Conservation (phyloP, 2,113 vertebrate species). For the Geococcyx californianus region DNA sequence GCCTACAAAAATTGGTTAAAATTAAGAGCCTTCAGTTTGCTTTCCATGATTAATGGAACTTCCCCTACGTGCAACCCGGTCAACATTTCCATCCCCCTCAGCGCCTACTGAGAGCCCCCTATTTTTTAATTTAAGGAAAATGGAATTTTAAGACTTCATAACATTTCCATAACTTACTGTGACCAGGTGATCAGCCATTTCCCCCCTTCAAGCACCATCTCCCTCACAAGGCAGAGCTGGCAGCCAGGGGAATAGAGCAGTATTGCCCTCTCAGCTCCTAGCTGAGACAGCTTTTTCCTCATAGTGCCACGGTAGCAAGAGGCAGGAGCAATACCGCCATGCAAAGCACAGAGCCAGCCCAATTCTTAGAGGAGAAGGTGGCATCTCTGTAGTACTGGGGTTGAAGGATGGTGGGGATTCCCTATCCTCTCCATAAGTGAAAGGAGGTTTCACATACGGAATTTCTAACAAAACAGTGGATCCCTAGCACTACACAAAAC, state of each 20-base stretch:
- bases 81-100: slow-evolving; percentile 59
- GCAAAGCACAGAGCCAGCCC: neutral
- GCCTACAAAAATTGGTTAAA: slow-evolving; percentile 51
- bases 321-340: neutral
- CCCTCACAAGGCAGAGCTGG: neutral
- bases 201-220: neutral
- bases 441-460: neutral
- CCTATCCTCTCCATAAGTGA: neutral
- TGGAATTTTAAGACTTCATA: slow-evolving; percentile 28
- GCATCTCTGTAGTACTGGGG: neutral
- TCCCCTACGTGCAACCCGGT: slow-evolving; percentile 20
- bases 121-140: slow-evolving; percentile 5
- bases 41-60: slow-evolving; percentile 69
- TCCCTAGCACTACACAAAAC: neutral
- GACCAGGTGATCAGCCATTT: slow-evolving; percentile 2
- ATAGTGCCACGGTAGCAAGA: fast-evolving
- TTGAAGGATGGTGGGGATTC: neutral
- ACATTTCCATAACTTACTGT: slow-evolving; percentile 1
- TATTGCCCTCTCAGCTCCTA: neutral
- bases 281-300: neutral
- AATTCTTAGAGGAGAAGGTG: neutral
- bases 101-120: neutral
- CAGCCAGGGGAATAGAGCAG: neutral
- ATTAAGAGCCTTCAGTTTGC: slow-evolving; percentile 39
- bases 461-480: neutral